Conservation (phyloP, 2,797 vertebrate species). For the Monodelphis domestica region DNA sequence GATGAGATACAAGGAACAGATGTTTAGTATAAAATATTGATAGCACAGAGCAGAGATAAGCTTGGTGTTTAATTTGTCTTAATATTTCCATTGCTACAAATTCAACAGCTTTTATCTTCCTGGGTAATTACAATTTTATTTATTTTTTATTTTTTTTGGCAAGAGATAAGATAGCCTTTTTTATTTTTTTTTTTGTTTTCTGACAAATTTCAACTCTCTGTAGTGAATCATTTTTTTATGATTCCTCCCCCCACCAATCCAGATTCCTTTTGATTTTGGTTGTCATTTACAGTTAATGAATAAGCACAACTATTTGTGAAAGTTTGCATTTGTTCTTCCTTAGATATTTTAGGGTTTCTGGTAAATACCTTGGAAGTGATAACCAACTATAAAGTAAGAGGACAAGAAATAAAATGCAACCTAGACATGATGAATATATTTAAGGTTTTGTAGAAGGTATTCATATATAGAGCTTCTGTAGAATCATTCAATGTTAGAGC, state of each 20-base stretch:
- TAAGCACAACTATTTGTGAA: conserved; percentile 43
- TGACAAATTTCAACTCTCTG: conserved; percentile 74
- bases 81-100: conserved; percentile 83
- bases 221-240: background rate
- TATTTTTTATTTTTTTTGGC: background rate
- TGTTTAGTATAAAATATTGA: conserved; percentile 84
- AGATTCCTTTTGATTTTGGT: conserved; percentile 57
- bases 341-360: background rate
- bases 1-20: conserved; percentile 83
- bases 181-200: conserved; percentile 65
- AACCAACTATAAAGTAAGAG: background rate
- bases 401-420: background rate
- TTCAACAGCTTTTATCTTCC: conserved; percentile 83
- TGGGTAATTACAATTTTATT: conserved; percentile 75
- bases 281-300: conserved; percentile 41
- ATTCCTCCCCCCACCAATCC: conserved; percentile 9
- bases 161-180: conserved; percentile 71
- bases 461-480: background rate
- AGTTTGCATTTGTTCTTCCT: conserved; percentile 34
- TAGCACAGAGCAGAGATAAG: conserved; percentile 80
- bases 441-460: background rate
- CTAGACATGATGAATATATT: conserved; percentile 2
- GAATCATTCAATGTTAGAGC: background rate
- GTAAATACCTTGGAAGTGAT: background rate
- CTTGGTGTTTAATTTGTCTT: conserved; percentile 83